Evolutionary conservation across 2,113 vertebrate genomes (phyloP), one percentile per base, ranked within the genome.

Genomic region (Mesoclemmys tuberculata): DNA sequence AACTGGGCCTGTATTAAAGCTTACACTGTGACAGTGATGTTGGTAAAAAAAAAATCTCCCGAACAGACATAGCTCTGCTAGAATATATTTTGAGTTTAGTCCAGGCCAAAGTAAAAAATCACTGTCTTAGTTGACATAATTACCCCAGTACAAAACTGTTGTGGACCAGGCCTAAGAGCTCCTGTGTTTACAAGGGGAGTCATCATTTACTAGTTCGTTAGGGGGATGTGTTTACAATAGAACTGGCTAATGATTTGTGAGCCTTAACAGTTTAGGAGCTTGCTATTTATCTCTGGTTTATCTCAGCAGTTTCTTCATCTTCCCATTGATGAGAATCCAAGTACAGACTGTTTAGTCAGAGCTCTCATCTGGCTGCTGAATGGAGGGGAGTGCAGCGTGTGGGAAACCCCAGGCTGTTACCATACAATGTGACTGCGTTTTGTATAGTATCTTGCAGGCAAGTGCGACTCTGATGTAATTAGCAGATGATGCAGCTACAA

Each of bases 131-230:
- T 61, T 61, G 29, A 61, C 56, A 2, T 74, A 75, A 87, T 19
- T 27, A 35, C 58, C 92, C 8, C 82, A 24, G n/a, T 0, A 1
- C 82, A 80, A 89, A 87, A 84, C 84, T 68, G 51, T 38, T 22
- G n/a, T 38, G 38, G 64, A 3, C 35, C 19, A 19, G 19, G 18
- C 64, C 46, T 41, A 18, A 24, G 38, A 44, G 24, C 78, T 51
- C 41, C 41, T 24, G 48, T 79, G 22, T 90, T 82, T 92, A 61
- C 90, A 82, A 41, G 90, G 78, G 80, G 80, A 64, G 26, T 46
- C 48, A 31, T 81, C 88, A 87, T 90, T 84, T 38, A 56, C 44
- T 91, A 41, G 52, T 77, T 56, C 0, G 0, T 68, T 44, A 26
- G 6, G 52, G 0, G 0, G 87, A 91, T 0, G 1, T 46, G 68